These are phyloP conservation scores for Ceyx erithaca DNA, from an alignment of 2,797 vertebrate genomes.

Conservation along the genomic window DNA sequence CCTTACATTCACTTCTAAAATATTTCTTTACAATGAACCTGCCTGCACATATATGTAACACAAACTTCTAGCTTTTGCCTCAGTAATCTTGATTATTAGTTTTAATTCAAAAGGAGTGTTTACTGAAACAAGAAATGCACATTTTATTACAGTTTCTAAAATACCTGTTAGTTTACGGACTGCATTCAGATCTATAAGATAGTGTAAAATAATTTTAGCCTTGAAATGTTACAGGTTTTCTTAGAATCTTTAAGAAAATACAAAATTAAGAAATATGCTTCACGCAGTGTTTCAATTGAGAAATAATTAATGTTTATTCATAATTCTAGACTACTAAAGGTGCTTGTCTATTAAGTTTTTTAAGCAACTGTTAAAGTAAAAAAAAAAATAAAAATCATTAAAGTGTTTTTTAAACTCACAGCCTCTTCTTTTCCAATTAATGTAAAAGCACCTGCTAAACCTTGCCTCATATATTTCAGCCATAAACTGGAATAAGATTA, in stretches of 20 bases:
- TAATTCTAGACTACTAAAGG: background rate
- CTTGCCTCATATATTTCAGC: rapidly evolving
- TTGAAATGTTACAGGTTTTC: background rate
- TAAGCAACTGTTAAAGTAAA: background rate
- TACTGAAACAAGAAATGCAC: background rate
- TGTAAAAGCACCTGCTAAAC: background rate
- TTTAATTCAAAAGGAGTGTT: background rate
- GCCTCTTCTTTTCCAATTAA: background rate
- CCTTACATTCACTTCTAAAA: background rate
- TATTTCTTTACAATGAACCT: background rate
- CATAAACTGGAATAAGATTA: background rate
- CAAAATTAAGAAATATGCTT: background rate
- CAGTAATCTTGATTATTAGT: too few species aligned
- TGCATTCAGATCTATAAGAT: background rate
- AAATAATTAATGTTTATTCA: background rate
- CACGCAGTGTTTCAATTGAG: background rate
- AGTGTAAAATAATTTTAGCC: background rate
- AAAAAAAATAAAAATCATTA: background rate
- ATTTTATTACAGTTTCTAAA: background rate
- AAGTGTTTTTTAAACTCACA: rapidly evolving
- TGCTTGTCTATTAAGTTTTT: background rate
- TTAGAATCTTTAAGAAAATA: background rate
- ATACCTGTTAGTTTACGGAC: background rate
- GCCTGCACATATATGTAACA: background rate
- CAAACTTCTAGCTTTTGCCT: background rate